Evolutionary conservation across 2,888 invertebrate genomes (phyloP).

Genomic region (Megaustenia siamemsis): DNA sequence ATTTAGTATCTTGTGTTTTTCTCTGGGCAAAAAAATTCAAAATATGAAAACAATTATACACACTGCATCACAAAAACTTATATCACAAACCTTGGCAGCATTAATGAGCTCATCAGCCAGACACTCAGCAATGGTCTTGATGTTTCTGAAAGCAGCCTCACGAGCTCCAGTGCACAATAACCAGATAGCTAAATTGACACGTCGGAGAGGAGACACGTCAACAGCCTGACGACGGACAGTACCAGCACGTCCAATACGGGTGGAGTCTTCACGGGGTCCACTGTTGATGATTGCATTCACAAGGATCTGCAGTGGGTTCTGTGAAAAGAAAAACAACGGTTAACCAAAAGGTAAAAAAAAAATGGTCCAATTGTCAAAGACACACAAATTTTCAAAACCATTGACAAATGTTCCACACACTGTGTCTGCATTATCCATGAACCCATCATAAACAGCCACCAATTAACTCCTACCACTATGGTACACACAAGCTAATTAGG

Average conservation of each 20-base stretch:
- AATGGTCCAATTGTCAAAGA: too few relatives aligned
- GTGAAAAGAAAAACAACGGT: background rate
- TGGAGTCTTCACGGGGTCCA: slow-evolving; percentile 99
- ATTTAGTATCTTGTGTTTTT: too few relatives aligned
- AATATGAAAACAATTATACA: too few relatives aligned
- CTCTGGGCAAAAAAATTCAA: too few relatives aligned
- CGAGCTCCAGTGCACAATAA: slow-evolving; percentile 98
- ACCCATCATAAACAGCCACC: too few relatives aligned
- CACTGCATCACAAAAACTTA: background rate
- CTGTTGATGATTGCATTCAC: slow-evolving; percentile 97
- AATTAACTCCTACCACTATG: too few relatives aligned
- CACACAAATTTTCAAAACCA: too few relatives aligned
- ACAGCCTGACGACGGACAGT: slow-evolving; percentile 99
- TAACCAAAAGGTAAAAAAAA: too few relatives aligned
- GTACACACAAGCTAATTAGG: too few relatives aligned
- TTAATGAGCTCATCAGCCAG: slow-evolving; percentile 99
- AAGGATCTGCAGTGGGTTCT: slow-evolving; percentile 84
- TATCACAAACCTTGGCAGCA: slow-evolving; percentile 90
- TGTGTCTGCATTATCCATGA: too few relatives aligned
- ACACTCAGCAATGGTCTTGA: slow-evolving; percentile 99
- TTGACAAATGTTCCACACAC: too few relatives aligned
- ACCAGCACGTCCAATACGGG: slow-evolving; percentile 99
- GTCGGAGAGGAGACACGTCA: slow-evolving; percentile 97
- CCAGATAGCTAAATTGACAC: slow-evolving; percentile 99
- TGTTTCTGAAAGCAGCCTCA: slow-evolving; percentile 99